These are phyloP conservation scores for Bradynema listronoti DNA, from an alignment of 1,140 invertebrate genomes.

Conservation along the genomic window DNA sequence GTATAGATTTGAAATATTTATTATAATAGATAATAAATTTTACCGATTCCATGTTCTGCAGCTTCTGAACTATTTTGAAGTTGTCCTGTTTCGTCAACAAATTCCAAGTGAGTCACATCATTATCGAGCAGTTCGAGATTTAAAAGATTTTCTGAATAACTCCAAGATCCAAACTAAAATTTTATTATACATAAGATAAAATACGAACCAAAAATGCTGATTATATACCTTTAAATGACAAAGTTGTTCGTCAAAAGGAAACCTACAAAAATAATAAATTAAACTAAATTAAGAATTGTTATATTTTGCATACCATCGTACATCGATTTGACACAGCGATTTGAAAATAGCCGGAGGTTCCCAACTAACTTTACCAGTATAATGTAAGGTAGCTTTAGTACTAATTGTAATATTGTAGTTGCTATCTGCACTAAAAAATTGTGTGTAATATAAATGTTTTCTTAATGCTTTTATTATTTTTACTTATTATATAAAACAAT, in stretches of 20 bases:
- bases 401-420: conserved; percentile 63
- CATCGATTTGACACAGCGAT: conserved; percentile 86
- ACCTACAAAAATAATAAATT: conserved; percentile 51
- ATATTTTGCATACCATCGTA: conserved; percentile 66
- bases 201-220: neutral
- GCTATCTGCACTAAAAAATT: conserved; percentile 59
- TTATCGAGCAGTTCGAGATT: conserved; percentile 52
- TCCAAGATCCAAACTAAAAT: conserved; percentile 85
- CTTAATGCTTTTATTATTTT: conserved; percentile 54
- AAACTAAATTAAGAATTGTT: conserved; percentile 14
- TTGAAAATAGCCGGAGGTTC: conserved; percentile 97
- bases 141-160: conserved; percentile 69
- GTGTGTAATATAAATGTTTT: conserved; percentile 6
- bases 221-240: conserved; percentile 29
- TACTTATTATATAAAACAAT: conserved; percentile 59
- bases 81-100: conserved; percentile 48
- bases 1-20: neutral
- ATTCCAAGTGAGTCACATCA: conserved; percentile 29
- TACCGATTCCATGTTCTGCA: conserved; percentile 55
- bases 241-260: conserved; percentile 71
- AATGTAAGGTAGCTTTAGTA: conserved; percentile 64
- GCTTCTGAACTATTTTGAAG: conserved; percentile 49
- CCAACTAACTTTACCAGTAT: conserved; percentile 86
- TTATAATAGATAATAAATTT: conserved; percentile 2
- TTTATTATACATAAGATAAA: conserved; percentile 8